Evolutionary conservation across 2,797 vertebrate genomes (phyloP), one percentile per base, ranked within the genome.

Genomic region (Gallinago stenura): DNA sequence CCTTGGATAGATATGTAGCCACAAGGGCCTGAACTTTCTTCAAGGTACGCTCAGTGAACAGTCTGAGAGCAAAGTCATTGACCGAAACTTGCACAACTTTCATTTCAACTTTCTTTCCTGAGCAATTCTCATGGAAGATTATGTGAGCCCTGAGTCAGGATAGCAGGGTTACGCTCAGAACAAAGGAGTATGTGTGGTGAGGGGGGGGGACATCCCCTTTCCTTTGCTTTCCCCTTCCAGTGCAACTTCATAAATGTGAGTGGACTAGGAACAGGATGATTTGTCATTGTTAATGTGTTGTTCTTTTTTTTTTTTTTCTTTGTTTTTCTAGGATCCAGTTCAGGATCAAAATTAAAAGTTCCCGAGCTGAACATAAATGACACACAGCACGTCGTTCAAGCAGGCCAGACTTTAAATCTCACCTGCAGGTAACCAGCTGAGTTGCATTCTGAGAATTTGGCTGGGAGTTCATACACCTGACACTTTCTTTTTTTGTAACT

Each of bases 381-480:
- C 83, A 86, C 56, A 61, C 98, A 99, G 92, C 96, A 99, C 16
- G 62, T 99, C 97, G 95, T 99, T 89, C 97, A 99, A 96, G 97
- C 97, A 87, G 99, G 99, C 95, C 98, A 99, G 97, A 98, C 98
- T 25, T 98, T 99, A 88, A 96, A 95, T 90, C 98, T 99, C 95
- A 98, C 98, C 89, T 99, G 99, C 99, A 99, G 99, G 99, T 99
- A 98, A 98, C 98, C 35, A 75, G 10, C 25, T 46, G 53, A 82
- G 37, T 33, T 82, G 73, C 37, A 70, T 83, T 93, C 46, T 53
- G 33, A 70, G 71, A 75, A 58, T 79, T 90, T 96, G 71, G 18
- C 84, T 60, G 46, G 41, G 64, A 82, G 31, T 85, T 94, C 56
- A 81, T 83, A 68, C 50, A 95, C 73, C 50, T 83, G 93, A 93